phyloP scores from a whole-genome alignment of 2,113 vertebrate species.

The Cavia aperea region DNA sequence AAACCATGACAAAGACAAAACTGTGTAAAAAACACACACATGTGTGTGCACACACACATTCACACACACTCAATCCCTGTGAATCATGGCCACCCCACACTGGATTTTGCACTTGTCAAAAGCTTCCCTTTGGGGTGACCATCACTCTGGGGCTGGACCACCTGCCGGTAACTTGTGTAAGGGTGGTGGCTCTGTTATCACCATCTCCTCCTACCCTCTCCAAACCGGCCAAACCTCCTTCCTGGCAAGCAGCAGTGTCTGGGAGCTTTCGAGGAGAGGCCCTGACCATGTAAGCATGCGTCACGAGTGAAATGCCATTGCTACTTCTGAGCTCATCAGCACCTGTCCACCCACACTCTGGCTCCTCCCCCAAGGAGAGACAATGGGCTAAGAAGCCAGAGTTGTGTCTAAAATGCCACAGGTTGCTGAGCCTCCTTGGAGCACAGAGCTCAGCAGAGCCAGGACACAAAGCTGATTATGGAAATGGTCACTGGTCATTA shows the following conservation, averaged over 20 bases:
- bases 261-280: neutral
- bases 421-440: accelerated
- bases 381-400: neutral
- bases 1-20: neutral
- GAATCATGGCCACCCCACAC: neutral
- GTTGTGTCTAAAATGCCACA: neutral
- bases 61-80: neutral
- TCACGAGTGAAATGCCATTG: neutral
- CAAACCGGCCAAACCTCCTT: neutral
- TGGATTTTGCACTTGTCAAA: neutral
- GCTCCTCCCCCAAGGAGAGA: neutral
- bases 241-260: neutral
- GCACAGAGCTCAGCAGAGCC: neutral
- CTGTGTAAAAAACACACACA: too few species aligned
- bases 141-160: neutral
- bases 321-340: accelerated
- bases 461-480: neutral
- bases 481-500: neutral
- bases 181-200: neutral
- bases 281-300: neutral
- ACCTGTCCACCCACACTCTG: neutral
- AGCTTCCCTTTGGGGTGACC: neutral
- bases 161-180: neutral
- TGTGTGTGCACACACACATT: neutral
- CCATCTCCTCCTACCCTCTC: neutral